Evolutionary conservation across 2,797 vertebrate species (phyloP).

Genomic region (Pseudochromis fuscus): DNA sequence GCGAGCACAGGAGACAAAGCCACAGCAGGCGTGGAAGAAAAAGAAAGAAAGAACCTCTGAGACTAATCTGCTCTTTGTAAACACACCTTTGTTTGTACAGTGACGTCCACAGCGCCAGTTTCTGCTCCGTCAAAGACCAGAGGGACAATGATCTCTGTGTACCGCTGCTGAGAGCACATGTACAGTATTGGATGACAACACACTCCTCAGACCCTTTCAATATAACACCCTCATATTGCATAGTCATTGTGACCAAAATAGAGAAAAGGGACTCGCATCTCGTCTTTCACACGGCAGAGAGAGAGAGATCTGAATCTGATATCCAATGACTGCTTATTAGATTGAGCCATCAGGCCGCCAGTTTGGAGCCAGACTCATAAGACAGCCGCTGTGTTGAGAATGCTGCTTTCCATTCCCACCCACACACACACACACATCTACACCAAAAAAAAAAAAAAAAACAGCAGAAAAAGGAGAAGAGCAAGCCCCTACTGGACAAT

Average conservation of each 20-base stretch:
- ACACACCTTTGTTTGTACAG: constrained; percentile 56
- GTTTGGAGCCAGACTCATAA: constrained; percentile 71
- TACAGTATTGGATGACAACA: constrained; percentile 73
- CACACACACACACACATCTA: constrained; percentile 31
- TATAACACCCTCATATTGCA: constrained; percentile 61
- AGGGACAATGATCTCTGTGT: constrained; percentile 66
- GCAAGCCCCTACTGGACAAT: constrained; percentile 43
- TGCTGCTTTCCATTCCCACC: constrained; percentile 50
- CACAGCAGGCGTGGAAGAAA: not conserved
- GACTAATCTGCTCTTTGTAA: constrained; percentile 43
- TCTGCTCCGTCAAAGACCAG: constrained; percentile 37
- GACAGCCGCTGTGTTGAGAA: constrained; percentile 58
- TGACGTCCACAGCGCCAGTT: constrained; percentile 14
- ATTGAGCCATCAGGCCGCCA: constrained; percentile 68
- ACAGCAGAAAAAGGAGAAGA: constrained; percentile 26
- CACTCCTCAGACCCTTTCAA: constrained; percentile 52
- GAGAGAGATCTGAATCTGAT: constrained; percentile 64
- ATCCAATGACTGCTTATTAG: constrained; percentile 75
- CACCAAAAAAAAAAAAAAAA: not conserved
- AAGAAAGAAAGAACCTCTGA: constrained; percentile 8
- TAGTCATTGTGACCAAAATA: constrained; percentile 69
- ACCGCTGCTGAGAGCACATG: constrained; percentile 58
- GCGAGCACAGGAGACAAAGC: constrained; percentile 20
- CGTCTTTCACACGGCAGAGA: constrained; percentile 67
- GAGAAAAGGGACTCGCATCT: constrained; percentile 64